A percentile compares a stretch with the other conserved stretches of the same genome.
Conservation (phyloP, 1,140 invertebrate species). For the Pseudomyrmex sp. region DNA sequence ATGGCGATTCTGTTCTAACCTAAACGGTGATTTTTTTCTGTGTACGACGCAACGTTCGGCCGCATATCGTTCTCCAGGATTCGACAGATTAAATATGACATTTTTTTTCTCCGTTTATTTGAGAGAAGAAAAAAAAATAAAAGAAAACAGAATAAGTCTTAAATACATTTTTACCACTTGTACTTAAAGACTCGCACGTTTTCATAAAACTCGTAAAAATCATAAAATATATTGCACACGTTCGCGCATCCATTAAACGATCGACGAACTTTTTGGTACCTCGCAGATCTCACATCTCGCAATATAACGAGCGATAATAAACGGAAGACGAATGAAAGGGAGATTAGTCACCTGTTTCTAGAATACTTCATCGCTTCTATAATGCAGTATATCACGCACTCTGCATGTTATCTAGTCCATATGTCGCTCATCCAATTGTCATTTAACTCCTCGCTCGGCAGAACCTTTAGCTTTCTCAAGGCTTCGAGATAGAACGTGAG, state of each 20-base stretch:
- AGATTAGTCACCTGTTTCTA: constrained; percentile 75
- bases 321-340: constrained; percentile 63
- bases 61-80: too few relatives aligned
- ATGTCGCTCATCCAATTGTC: constrained; percentile 92
- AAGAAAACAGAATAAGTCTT: too few relatives aligned
- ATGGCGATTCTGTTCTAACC: too few relatives aligned
- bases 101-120: too few relatives aligned
- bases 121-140: too few relatives aligned
- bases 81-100: too few relatives aligned
- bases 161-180: too few relatives aligned
- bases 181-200: too few relatives aligned
- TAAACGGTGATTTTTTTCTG: too few relatives aligned
- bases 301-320: constrained; percentile 52
- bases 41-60: too few relatives aligned
- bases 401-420: constrained; percentile 89
- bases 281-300: constrained; percentile 20
- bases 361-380: constrained; percentile 79
- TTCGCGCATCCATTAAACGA: constrained; percentile 36
- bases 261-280: neutral
- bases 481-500: constrained; percentile 98
- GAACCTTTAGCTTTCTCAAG: constrained; percentile 93
- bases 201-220: too few relatives aligned
- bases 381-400: constrained; percentile 83
- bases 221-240: too few relatives aligned
- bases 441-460: constrained; percentile 90